Conservation (phyloP, 2,113 vertebrate genomes). For the Oreochromis niloticus region DNA sequence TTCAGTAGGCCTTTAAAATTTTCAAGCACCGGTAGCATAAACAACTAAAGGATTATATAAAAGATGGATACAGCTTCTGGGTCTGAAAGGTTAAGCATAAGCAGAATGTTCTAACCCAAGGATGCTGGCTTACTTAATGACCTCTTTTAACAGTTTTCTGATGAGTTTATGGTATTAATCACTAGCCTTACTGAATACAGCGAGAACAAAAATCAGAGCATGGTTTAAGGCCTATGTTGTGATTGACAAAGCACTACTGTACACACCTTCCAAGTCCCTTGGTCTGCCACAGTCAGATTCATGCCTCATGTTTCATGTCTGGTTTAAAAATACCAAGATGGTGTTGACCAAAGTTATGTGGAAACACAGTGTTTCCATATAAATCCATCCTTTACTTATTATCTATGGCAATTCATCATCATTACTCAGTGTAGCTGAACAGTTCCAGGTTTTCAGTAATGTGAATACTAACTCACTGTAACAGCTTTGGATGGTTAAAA, state of each 20-base stretch:
- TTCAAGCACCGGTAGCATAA: not conserved
- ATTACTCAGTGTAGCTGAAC: not conserved
- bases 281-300: not conserved
- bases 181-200: not conserved
- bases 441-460: not conserved
- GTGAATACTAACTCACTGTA: not conserved
- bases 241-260: not conserved
- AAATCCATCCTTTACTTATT: not conserved
- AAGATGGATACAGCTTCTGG: not conserved
- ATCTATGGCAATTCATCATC: not conserved
- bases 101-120: not conserved
- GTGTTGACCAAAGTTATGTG: not conserved
- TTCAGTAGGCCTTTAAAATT: not conserved
- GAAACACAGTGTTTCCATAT: not conserved
- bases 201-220: not conserved
- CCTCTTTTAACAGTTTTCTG: not conserved
- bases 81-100: not conserved
- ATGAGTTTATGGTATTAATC: not conserved
- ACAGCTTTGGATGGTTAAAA: not conserved
- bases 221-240: not conserved
- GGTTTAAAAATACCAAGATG: not conserved
- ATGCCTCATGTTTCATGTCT: fast-evolving
- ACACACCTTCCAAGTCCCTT: not conserved
- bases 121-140: not conserved
- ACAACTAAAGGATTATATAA: not conserved